phyloP scores from a whole-genome alignment of 2,113 vertebrate species.

The Scophthalmus maximus region DNA sequence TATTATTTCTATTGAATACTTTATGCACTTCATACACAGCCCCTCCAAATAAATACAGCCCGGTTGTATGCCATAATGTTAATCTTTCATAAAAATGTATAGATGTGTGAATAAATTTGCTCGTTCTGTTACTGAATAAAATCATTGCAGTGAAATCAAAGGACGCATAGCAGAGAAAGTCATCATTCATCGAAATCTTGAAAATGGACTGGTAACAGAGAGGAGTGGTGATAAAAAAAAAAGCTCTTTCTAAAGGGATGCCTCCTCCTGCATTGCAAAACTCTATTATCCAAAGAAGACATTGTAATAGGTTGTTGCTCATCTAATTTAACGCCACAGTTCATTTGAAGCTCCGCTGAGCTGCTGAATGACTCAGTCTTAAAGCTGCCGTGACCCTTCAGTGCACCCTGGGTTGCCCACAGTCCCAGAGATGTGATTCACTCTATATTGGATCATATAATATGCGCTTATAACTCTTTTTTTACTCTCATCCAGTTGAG shows the following conservation, averaged over 20 bases:
- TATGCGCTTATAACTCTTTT: slow-evolving; percentile 3
- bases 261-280: background rate
- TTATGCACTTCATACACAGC: background rate
- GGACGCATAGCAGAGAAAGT: background rate
- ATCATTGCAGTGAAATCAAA: background rate
- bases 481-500: no score
- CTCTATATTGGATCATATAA: slow-evolving; percentile 8
- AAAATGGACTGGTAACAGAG: background rate
- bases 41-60: background rate
- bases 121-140: background rate
- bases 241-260: background rate
- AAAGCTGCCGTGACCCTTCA: slow-evolving; percentile 1
- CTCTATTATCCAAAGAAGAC: background rate
- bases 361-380: slow-evolving; percentile 13
- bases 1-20: background rate
- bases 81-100: no score
- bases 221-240: background rate
- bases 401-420: background rate
- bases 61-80: background rate
- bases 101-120: background rate
- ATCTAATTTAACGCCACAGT: background rate
- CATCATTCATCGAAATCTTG: background rate
- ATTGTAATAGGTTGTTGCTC: background rate
- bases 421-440: slow-evolving; percentile 11
- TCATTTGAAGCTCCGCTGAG: background rate